Percentiles rank a stretch among this genome's conserved stretches.
Conservation (phyloP, 2,888 invertebrate species). For the Proisotoma minuta region DNA sequence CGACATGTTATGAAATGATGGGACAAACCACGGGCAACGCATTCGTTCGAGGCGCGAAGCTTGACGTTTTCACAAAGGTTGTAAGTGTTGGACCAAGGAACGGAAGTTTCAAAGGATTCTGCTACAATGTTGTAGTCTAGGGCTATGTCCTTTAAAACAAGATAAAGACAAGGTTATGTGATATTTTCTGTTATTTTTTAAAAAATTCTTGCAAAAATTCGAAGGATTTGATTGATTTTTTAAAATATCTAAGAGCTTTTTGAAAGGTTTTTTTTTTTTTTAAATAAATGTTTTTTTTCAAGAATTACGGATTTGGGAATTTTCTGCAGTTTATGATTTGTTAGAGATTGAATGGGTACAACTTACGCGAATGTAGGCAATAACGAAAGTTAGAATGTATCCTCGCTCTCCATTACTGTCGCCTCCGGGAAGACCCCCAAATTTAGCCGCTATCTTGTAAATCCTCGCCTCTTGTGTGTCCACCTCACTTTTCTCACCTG, state of each 20-base stretch:
- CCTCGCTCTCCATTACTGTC: slow-evolving; percentile 91
- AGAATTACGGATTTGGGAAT: too few relatives aligned
- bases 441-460: slow-evolving; percentile 69
- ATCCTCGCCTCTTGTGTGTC: slow-evolving; percentile 69
- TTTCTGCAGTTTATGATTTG: slow-evolving; percentile 2
- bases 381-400: slow-evolving; percentile 93
- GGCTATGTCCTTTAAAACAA: slow-evolving; percentile 70
- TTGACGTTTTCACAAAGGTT: slow-evolving; percentile 86
- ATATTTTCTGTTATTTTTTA: too few relatives aligned
- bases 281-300: too few relatives aligned
- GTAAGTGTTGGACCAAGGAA: slow-evolving; percentile 87
- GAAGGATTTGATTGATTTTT: too few relatives aligned
- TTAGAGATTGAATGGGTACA: slow-evolving; percentile 2
- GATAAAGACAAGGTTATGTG: slow-evolving; percentile 9
- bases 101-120: slow-evolving; percentile 98
- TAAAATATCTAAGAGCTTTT: too few relatives aligned
- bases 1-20: slow-evolving; percentile 70
- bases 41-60: slow-evolving; percentile 62
- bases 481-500: slow-evolving; percentile 64
- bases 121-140: slow-evolving; percentile 81
- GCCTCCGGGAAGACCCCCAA: slow-evolving; percentile 75
- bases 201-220: too few relatives aligned
- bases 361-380: slow-evolving; percentile 89
- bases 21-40: slow-evolving; percentile 56
- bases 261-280: too few relatives aligned